A percentile compares a stretch with the other conserved stretches of the same genome.
phyloP scores from a whole-genome alignment of 2,797 vertebrate species.

The Smutsia temminckii region DNA sequence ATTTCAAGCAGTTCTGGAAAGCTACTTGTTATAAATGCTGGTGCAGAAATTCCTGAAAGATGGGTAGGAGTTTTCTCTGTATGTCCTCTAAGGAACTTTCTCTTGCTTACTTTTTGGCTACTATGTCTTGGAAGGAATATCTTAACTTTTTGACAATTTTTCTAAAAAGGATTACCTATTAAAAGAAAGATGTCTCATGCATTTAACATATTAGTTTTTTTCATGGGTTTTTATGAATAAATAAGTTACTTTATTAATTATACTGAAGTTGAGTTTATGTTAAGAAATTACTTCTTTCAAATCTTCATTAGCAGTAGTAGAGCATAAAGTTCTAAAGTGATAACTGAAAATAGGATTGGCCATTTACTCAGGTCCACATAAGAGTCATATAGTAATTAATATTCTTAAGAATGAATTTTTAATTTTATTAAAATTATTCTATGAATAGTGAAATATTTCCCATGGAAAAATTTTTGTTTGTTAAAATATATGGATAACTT shows the following conservation, averaged over 20 bases:
- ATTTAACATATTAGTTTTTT: background rate
- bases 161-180: background rate
- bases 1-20: background rate
- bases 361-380: background rate
- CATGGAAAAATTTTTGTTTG: background rate
- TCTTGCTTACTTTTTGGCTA: background rate
- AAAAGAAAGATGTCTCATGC: conserved; percentile 20
- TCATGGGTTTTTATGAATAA: conserved; percentile 34
- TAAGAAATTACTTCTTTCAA: conserved; percentile 48
- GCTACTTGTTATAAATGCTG: background rate
- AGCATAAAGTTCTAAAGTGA: conserved; percentile 45
- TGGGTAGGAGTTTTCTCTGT: background rate
- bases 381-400: background rate
- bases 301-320: conserved; percentile 3
- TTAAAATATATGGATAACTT: conserved; percentile 37
- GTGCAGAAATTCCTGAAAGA: background rate
- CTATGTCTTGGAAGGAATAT: background rate
- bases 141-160: background rate
- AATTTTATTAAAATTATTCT: conserved; percentile 52
- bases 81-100: background rate
- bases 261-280: conserved; percentile 46
- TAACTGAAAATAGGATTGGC: conserved; percentile 10
- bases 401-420: conserved; percentile 37
- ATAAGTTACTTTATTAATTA: conserved; percentile 21
- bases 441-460: conserved; percentile 26